Base-by-base conservation (phyloP, 2,888 invertebrate species). In the Horisme vitalbata region DNA sequence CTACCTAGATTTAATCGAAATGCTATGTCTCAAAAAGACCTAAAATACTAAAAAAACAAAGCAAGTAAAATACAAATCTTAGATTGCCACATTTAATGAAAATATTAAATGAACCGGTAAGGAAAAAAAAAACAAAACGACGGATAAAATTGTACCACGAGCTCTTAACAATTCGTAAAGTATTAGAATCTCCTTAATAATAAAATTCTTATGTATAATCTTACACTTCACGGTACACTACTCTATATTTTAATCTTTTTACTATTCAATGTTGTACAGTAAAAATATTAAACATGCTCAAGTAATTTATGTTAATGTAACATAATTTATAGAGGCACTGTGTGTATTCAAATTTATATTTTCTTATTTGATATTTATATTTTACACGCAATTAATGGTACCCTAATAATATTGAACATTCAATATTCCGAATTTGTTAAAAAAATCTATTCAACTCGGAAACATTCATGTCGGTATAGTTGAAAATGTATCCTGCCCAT, bases 301-400 rank as follows among this genome's bases (percentile, higher is more conserved):
- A 81, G 74, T 83, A 78, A 86, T 88, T 88, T 88, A 90, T 89
- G 89, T 90, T 90, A 90, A 90, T 87, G 87, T 90, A 90, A 90
- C 90, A 90, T 90, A 90, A 89, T 85, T n/a, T 87, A 83, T 85
- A 90, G 90, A 90, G 90, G 90, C 90, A 90, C 90, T 90, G 90
- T 88, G 90, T 90, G 90, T 90, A 81, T 85, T 86, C 84, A 67
- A 68, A 63, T 82, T 77, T 84, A 85, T 82, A 79, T 65, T 68
- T 71, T 68, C 71, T 75, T 79, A 77, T 76, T 70, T 75, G 73
- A 78, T 71, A 80, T 72, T 72, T 66, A 46, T 57, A 55, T 75
- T 76, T 79, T 83, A 83, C 82, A 83, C 74, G 71, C 73, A 71
- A 68, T 59, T 39, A 36, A 24, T 15, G 27, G 54, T 67, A 57